Evolutionary conservation across 1,140 invertebrate species (phyloP).

Genomic region (Homarus americanus): DNA sequence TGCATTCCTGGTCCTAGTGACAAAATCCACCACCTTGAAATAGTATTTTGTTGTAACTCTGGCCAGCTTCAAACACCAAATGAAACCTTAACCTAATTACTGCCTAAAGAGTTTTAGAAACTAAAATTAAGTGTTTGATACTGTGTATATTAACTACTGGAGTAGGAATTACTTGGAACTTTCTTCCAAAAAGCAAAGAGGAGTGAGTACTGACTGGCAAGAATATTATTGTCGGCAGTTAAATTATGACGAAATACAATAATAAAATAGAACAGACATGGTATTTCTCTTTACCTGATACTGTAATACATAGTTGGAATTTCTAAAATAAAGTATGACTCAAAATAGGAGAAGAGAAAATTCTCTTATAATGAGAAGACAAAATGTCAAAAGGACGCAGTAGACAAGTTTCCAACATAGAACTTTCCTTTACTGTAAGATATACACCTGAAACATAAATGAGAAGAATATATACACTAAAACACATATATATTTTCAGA

Average conservation of each 20-base stretch:
- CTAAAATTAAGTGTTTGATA: neutral
- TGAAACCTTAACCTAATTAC: neutral
- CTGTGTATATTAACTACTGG: neutral
- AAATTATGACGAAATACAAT: neutral
- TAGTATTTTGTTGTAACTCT: slow-evolving; percentile 13
- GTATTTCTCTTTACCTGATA: too few species aligned
- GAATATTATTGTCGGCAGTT: slow-evolving; percentile 24
- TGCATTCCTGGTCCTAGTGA: neutral
- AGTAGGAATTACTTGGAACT: neutral
- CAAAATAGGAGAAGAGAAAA: too few species aligned
- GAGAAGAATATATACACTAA: neutral
- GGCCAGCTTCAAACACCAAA: slow-evolving; percentile 4
- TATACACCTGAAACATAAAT: neutral
- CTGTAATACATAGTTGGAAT: too few species aligned
- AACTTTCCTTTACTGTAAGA: neutral
- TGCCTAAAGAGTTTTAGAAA: neutral
- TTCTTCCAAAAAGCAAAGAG: neutral
- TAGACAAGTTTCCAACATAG: neutral
- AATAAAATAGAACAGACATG: too few species aligned
- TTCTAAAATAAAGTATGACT: too few species aligned
- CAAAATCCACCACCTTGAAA: slow-evolving; percentile 11
- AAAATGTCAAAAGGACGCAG: too few species aligned
- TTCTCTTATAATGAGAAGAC: too few species aligned
- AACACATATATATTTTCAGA: too few species aligned
- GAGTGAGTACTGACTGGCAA: neutral